phyloP scores from a whole-genome alignment of 2,888 invertebrate genomes.

The Lithophane ornitopus region DNA sequence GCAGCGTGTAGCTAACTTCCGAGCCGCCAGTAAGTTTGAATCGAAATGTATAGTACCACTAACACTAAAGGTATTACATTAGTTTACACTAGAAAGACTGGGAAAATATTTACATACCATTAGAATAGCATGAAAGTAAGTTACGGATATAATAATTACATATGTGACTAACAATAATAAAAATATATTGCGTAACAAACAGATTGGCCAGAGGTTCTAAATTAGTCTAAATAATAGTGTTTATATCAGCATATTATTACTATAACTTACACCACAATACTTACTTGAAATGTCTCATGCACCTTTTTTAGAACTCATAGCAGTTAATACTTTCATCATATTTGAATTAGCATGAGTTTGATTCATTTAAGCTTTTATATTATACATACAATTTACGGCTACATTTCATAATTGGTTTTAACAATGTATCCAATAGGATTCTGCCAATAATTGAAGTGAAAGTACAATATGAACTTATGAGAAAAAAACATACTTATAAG shows the following conservation, averaged over 20 bases:
- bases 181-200: conserved; percentile 55
- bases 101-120: conserved; percentile 66
- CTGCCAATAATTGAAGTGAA: conserved; percentile 25
- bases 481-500: conserved; percentile 11
- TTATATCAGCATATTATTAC: conserved; percentile 38
- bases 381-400: conserved; percentile 42
- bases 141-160: conserved; percentile 48
- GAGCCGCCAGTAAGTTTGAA: too few relatives aligned
- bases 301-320: conserved; percentile 32
- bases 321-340: conserved; percentile 46
- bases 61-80: conserved; percentile 48
- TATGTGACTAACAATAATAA: conserved; percentile 45
- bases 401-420: conserved; percentile 29
- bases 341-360: conserved; percentile 33
- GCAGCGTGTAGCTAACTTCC: too few relatives aligned
- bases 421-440: conserved; percentile 5
- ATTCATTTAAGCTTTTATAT: conserved; percentile 41
- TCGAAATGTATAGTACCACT: background rate
- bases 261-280: conserved; percentile 51
- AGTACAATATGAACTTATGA: conserved; percentile 12
- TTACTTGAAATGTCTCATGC: conserved; percentile 40
- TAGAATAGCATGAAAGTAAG: conserved; percentile 55
- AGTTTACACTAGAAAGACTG: conserved; percentile 64
- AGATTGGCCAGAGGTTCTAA: conserved; percentile 51
- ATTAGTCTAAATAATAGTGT: conserved; percentile 40